Percentiles rank a stretch among this genome's conserved stretches.
These are phyloP conservation scores for Lerema accius DNA, from an alignment of 1,140 invertebrate species.

Conservation along the genomic window DNA sequence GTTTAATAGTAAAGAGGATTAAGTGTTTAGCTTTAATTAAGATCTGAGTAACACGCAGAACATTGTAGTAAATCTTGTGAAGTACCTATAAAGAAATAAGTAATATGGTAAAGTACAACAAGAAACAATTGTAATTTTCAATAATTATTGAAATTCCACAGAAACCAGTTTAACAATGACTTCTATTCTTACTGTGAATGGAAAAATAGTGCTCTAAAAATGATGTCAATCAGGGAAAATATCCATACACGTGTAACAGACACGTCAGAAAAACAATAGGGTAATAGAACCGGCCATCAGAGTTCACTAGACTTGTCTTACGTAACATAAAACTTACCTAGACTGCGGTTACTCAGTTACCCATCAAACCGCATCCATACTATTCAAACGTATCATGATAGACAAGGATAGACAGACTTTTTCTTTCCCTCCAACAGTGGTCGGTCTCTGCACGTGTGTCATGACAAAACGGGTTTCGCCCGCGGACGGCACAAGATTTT, in stretches of 20 bases:
- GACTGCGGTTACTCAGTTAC: conserved; percentile 50
- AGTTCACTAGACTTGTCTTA: conserved; percentile 40
- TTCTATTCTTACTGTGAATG: not conserved
- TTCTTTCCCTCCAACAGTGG: conserved; percentile 51
- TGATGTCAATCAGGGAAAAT: conserved; percentile 7
- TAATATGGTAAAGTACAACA: too few relatives aligned
- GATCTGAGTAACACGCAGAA: too few relatives aligned
- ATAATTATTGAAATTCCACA: not conserved
- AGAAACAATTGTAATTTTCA: too few relatives aligned
- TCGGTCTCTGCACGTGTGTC: conserved; percentile 75
- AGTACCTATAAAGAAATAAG: too few relatives aligned
- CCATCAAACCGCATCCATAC: conserved; percentile 54
- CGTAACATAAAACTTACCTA: conserved; percentile 50
- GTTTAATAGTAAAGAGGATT: too few relatives aligned
- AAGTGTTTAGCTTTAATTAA: too few relatives aligned
- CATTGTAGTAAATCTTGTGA: too few relatives aligned
- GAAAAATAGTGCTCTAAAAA: conserved; percentile 5
- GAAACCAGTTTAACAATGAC: not conserved
- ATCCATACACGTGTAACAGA: conserved; percentile 19
- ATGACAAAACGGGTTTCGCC: conserved; percentile 70
- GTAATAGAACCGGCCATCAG: conserved; percentile 39
- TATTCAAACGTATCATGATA: conserved; percentile 57
- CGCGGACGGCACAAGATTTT: conserved; percentile 68
- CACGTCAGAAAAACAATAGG: conserved; percentile 45
- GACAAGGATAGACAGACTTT: conserved; percentile 38